Conservation (phyloP, 2,113 vertebrate genomes). For the Lanius ludovicianus region DNA sequence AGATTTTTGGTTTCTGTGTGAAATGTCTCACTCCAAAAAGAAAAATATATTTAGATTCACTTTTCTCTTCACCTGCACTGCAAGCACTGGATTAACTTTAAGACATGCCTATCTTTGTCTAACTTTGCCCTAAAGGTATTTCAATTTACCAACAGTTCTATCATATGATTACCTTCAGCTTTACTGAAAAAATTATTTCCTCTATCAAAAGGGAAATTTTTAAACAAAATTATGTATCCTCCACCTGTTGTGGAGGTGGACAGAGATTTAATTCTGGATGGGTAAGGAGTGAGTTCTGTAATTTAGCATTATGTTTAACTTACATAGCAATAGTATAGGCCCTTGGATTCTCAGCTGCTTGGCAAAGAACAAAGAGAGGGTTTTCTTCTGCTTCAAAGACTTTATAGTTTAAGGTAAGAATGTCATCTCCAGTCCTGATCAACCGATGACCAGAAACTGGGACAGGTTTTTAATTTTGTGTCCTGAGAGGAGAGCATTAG, state of each 20-base stretch:
- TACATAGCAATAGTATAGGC: neutral
- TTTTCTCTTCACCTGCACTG: neutral
- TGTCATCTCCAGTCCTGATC: neutral
- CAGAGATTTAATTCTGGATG: neutral
- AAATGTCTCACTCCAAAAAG: neutral
- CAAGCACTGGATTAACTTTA: neutral
- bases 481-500: neutral
- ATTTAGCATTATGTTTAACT: neutral
- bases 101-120: neutral
- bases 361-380: neutral
- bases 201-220: neutral
- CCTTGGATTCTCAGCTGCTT: neutral
- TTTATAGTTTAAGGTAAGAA: neutral
- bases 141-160: neutral
- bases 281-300: neutral
- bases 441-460: neutral
- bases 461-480: neutral
- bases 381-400: neutral
- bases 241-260: neutral
- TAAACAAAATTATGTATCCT: neutral
- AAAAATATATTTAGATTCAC: neutral
- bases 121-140: neutral
- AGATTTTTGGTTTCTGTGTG: neutral
- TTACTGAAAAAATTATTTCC: neutral
- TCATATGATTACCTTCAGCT: neutral